Conservation (phyloP, 2,888 invertebrate species). For the Lochmaea crataegi region DNA sequence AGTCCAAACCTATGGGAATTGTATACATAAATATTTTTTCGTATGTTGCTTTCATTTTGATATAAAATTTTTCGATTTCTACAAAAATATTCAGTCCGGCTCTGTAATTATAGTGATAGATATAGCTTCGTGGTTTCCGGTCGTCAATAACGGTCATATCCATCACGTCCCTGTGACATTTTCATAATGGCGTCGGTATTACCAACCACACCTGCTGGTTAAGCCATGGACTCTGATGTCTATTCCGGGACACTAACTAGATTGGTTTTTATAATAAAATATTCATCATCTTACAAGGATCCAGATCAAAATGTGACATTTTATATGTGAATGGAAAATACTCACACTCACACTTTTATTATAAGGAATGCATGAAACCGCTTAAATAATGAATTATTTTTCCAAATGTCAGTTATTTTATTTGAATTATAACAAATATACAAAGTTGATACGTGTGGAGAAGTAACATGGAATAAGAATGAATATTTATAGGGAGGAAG, state of each 20-base stretch:
- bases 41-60: too few relatives aligned
- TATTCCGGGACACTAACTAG: not conserved
- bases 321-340: not conserved
- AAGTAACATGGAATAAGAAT: too few relatives aligned
- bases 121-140: constrained; percentile 44
- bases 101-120: constrained; percentile 11
- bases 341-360: too few relatives aligned
- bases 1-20: too few relatives aligned
- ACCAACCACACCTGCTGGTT: constrained; percentile 63
- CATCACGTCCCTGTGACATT: constrained; percentile 61
- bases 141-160: constrained; percentile 63
- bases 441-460: too few relatives aligned
- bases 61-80: not conserved
- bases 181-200: constrained; percentile 62
- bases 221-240: constrained; percentile 48
- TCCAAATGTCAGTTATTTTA: too few relatives aligned
- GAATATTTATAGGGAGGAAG: too few relatives aligned
- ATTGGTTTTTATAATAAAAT: constrained; percentile 12
- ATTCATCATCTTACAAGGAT: not conserved
- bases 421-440: too few relatives aligned
- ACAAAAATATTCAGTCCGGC: not conserved
- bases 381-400: too few relatives aligned
- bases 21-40: too few relatives aligned
- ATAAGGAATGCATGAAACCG: too few relatives aligned
- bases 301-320: not conserved